Base-by-base conservation (phyloP, 2,797 vertebrate genomes). In the Moxostoma hubbsi region DNA sequence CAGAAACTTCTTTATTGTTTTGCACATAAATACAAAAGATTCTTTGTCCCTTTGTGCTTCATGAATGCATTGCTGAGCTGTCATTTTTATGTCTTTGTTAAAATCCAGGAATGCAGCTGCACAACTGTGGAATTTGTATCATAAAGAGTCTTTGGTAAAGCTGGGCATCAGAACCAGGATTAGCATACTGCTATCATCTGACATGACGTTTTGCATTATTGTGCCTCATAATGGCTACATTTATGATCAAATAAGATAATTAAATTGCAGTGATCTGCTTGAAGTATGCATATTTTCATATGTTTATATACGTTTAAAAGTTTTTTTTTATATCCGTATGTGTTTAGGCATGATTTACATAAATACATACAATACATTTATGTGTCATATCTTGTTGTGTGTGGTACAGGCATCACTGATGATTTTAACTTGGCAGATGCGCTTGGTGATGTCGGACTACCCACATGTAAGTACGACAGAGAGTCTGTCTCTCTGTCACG, bases 401-500 rank as follows among this genome's bases (percentile, higher is more conserved):
- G 55, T 79, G 15, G 81, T 83, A 6, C 53, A 89, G 88, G 75
- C 51, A 72, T 84, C 64, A 75, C 87, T 61, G 86, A 92, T 77
- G 87, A 59, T 0, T 79, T 95, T 0, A 9, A 24, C 24, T 24
- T 24, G 24, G 24, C 65, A 4, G 95, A 96, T 80, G 95, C 94
- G 18, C 4, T 96, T 24, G 24, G 2, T 24, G 24, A 24, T 2
- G 1, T 24, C 18, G 24, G 2, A 1, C 24, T 3, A 24, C 2
- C 24, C 24, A 1, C 24, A 24, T 24, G 24, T 24, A 24, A 24
- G 24, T 24, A 24, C 24, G 24, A 24, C 24, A 24, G 24, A 24
- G 24, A 24, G 24, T 24, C 24, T 24, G 24, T 24, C 24, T 24
- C 24, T 24, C 24, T 2, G 24, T 24, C 24, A 24, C 24, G 24